Conservation (phyloP, 2,888 invertebrate genomes). For the Limnephilus auricula region DNA sequence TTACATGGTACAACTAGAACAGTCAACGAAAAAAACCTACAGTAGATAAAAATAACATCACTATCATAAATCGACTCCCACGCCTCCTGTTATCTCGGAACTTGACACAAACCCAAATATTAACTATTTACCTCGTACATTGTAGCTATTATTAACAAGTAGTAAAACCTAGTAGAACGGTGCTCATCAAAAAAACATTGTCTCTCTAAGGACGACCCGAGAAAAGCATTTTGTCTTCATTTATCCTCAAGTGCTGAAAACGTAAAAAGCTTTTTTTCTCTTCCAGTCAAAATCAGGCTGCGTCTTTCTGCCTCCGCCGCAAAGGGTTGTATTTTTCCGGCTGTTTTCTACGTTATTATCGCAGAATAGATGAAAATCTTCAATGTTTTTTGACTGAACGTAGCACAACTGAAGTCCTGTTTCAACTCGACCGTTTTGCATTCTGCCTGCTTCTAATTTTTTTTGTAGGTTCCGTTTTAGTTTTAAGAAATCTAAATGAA, state of each 20-base stretch:
- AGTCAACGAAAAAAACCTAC: neutral
- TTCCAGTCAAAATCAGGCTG: neutral
- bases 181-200: constrained; percentile 15
- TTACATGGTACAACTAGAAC: neutral
- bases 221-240: constrained; percentile 37
- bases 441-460: too few relatives aligned
- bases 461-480: too few relatives aligned
- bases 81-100: constrained; percentile 7
- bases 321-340: neutral
- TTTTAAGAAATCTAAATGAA: too few relatives aligned
- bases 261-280: constrained; percentile 22
- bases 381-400: neutral
- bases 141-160: neutral
- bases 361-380: neutral
- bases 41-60: neutral
- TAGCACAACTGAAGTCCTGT: too few relatives aligned
- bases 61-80: neutral
- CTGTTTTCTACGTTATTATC: neutral
- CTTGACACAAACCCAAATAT: constrained; percentile 14
- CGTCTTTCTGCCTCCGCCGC: neutral
- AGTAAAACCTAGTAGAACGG: neutral
- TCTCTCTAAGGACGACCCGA: constrained; percentile 8
- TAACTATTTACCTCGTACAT: neutral
- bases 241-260: constrained; percentile 29
- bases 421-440: too few relatives aligned